Evolutionary conservation across 2,113 vertebrate species (phyloP), one percentile per base, ranked within the genome.

Genomic region (Telmatochromis sp.): DNA sequence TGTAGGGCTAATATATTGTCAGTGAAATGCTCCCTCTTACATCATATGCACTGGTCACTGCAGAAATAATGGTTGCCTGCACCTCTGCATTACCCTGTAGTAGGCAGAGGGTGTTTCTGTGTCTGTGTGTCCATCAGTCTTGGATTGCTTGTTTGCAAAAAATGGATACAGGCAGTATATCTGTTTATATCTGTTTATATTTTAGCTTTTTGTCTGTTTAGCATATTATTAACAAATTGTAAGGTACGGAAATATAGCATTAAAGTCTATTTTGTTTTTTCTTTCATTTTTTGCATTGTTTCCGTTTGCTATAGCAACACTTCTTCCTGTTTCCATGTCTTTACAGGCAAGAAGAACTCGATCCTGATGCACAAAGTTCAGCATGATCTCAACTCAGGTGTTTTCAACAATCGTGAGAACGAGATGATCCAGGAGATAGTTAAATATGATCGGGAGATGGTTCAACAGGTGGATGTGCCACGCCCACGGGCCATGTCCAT

Each of bases 391-490:
- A 98, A 97, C 96, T 98, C 99, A 0, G 99, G 99, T 1, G 97
- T 99, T 84, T 99, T 99, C 96, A 99, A 99, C 97, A 99, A 99
- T 96, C 98, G 96, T 17, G 99, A 99, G 95, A 99, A 99, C 4
- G 99, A 99, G 92, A 98, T 99, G 96, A 99, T 99, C 93, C 98
- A 99, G 94, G 98, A 99, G 96, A 99, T 99, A 1, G 98, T 99
- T 78, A 99, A 99, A 93, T 99, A 99, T 2, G 99, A 99, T 90
- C 97, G 99, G 6, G 98, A 99, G 96, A 99, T 99, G 98, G 98
- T 97, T 63, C 97, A 98, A 88, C 98, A 98, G 91, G 97, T 98
- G 0, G 98, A 98, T 54, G 94, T 97, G 55, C 97, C 97, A 45
- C 97, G 97, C 33, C 96, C 96, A 4, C 95, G 95, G 1, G 96